These are phyloP conservation scores for Colostygia pectinataria DNA, from an alignment of 2,888 invertebrate genomes.

Conservation along the genomic window DNA sequence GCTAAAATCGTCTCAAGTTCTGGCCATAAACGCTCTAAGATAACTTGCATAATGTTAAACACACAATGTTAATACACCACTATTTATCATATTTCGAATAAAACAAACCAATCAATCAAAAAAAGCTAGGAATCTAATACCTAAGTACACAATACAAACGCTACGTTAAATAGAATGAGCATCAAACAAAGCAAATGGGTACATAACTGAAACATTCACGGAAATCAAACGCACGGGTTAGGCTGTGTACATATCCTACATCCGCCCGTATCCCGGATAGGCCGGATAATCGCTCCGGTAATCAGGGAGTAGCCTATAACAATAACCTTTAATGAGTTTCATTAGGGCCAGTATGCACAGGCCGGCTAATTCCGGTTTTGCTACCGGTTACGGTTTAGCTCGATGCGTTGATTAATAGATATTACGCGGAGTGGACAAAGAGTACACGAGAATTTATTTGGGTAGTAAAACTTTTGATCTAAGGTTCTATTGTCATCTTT, in stretches of 20 bases:
- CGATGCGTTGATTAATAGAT: slow-evolving; percentile 4
- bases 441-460: too few relatives aligned
- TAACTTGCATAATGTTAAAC: too few relatives aligned
- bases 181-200: slow-evolving; percentile 11
- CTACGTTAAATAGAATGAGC: slow-evolving; percentile 1
- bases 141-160: too few relatives aligned
- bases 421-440: not conserved
- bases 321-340: slow-evolving; percentile 52
- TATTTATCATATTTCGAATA: too few relatives aligned
- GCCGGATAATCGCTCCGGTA: slow-evolving; percentile 42
- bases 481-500: too few relatives aligned
- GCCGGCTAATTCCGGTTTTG: slow-evolving; percentile 22
- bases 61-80: too few relatives aligned
- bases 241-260: slow-evolving; percentile 15
- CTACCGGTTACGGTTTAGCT: slow-evolving; percentile 21
- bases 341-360: slow-evolving; percentile 42
- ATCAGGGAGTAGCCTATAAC: slow-evolving; percentile 45
- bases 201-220: slow-evolving; percentile 27
- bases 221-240: slow-evolving; percentile 29
- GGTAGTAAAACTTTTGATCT: too few relatives aligned
- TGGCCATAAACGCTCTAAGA: too few relatives aligned
- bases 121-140: too few relatives aligned
- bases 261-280: slow-evolving; percentile 30
- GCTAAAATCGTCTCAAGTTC: too few relatives aligned
- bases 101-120: too few relatives aligned